A percentile compares a stretch with the other conserved stretches of the same genome.
phyloP scores from a whole-genome alignment of 2,888 invertebrate species.

The Conchocele bisecta region DNA sequence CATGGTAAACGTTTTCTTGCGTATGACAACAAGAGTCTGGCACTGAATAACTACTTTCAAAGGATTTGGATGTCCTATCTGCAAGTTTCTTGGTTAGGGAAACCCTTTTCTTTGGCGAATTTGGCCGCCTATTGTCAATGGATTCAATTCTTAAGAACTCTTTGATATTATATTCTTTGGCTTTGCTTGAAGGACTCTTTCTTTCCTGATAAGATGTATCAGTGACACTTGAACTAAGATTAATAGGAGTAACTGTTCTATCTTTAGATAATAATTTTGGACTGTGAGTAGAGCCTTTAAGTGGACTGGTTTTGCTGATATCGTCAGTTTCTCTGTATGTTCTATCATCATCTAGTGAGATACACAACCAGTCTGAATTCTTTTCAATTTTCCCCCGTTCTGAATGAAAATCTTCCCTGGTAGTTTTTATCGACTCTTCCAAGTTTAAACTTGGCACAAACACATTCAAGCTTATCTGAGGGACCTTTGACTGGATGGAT shows the following conservation, averaged over 20 bases:
- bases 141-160: constrained; percentile 51
- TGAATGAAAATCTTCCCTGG: constrained; percentile 43
- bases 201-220: too few relatives aligned
- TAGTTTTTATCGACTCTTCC: constrained; percentile 36
- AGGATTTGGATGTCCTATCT: constrained; percentile 9
- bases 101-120: constrained; percentile 42
- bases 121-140: constrained; percentile 45
- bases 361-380: constrained; percentile 43
- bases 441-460: constrained; percentile 49
- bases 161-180: constrained; percentile 20
- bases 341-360: constrained; percentile 48
- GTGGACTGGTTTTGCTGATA: constrained; percentile 9
- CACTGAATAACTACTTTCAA: not conserved
- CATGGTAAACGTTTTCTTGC: too few relatives aligned
- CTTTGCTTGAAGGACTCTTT: not conserved
- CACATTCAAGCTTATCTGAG: constrained; percentile 36
- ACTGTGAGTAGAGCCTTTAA: constrained; percentile 1
- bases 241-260: constrained; percentile 22
- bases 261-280: too few relatives aligned
- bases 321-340: constrained; percentile 14
- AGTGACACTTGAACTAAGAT: not conserved
- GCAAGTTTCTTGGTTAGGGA: constrained; percentile 37
- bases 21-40: not conserved
- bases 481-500: not conserved
- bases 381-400: constrained; percentile 37